Base-by-base conservation (phyloP, 2,797 vertebrate genomes). In the Hydrophis major region DNA sequence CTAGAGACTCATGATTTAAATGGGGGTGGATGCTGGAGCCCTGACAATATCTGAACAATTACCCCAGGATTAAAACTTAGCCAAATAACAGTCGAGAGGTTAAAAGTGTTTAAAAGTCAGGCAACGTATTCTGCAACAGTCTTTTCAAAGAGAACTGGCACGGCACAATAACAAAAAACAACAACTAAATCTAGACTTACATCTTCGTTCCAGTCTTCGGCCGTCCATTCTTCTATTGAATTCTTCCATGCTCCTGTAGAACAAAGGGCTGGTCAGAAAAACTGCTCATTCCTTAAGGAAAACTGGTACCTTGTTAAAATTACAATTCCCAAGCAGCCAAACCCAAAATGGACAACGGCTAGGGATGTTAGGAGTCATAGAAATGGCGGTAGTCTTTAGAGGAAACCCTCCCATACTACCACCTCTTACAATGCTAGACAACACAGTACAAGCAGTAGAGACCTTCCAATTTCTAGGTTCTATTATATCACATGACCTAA, bases 201-300 rank as follows among this genome's bases (percentile, higher is more conserved):
- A 97, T 99, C 99, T 97, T 99, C 99, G 95, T 98, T 99, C 99
- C 99, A 99, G 93, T 99, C 99, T 95, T 99, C 99, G 69, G 98
- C 95, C 88, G 98, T 98, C 99, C 99, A 99, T 92, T 99, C 99
- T 94, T 99, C 99, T 94, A 98, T 66, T 93, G 98, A 98, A 93
- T 98, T 99, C 95, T 97, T 98, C 99, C 99, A 99, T 6, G 98
- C 94, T 96, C 98, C 99, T 98, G 28, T 93, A 91, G 97, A 89
- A 95, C 86, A 63, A 94, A 87, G 83, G 88, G 93, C 88, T 94
- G 27, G 87, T 94, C 12, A 93, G 87, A 16, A 32, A 92, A 88
- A 8, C 91, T 94, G 28, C 57, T 94, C 55, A 14, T 78, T 78
- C 20, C 32, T 78, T 83, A 47, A 47, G 27, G 25, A 74, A 18